phyloP scores from a whole-genome alignment of 2,888 invertebrate species.

The Sclerodermus sp. region DNA sequence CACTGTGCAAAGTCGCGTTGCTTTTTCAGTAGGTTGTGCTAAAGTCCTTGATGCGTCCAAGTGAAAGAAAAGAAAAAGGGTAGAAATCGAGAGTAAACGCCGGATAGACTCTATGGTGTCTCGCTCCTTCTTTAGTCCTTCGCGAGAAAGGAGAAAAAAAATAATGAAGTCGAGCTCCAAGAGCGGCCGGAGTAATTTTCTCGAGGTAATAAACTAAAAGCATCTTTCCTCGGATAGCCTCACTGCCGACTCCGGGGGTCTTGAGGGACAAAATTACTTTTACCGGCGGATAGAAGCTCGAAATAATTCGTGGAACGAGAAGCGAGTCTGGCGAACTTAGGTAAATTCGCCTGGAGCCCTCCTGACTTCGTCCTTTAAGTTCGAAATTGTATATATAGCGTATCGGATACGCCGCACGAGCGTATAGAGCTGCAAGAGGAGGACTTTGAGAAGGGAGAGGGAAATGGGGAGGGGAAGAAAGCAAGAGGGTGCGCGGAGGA shows the following conservation, averaged over 20 bases:
- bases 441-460: no score
- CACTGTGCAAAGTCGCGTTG: no score
- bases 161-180: conserved; percentile 10
- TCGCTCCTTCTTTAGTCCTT: no score
- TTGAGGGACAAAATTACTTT: conserved; percentile 34
- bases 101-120: no score
- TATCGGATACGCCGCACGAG: no score
- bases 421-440: no score
- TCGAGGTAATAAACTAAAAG: conserved; percentile 42
- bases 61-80: background rate
- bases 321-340: conserved; percentile 13
- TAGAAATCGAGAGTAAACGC: background rate
- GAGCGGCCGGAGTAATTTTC: conserved; percentile 32
- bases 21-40: no score
- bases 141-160: background rate
- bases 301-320: conserved; percentile 25
- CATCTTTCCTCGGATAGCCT: conserved; percentile 25
- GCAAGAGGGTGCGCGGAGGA: no score
- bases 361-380: background rate
- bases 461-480: no score
- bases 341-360: conserved; percentile 12
- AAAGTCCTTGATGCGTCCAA: background rate
- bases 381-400: background rate
- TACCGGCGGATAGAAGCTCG: conserved; percentile 26
- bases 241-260: background rate